phyloP scores from a whole-genome alignment of 2,888 invertebrate species.

The Chalcis sispes region DNA sequence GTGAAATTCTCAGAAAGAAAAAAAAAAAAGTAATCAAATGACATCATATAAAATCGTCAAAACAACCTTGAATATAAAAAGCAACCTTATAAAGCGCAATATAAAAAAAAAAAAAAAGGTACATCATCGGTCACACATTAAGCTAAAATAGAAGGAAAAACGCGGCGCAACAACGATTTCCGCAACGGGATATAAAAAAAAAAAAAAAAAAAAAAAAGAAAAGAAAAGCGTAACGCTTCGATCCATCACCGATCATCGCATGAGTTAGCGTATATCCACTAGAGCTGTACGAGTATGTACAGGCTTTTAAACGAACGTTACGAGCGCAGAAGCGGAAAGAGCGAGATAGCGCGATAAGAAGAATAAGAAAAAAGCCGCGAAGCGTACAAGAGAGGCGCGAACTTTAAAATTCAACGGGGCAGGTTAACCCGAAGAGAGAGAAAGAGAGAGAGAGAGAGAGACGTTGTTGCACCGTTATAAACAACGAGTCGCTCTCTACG shows the following conservation, averaged over 20 bases:
- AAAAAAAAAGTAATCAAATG: too few relatives aligned
- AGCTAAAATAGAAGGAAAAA: conserved; percentile 29
- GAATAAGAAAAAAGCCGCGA: background rate
- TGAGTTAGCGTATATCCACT: background rate
- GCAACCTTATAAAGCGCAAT: background rate
- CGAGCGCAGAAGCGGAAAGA: background rate
- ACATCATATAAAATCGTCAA: too few relatives aligned
- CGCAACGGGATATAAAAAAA: conserved; percentile 1
- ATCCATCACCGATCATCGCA: conserved; percentile 28
- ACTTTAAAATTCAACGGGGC: conserved; percentile 49
- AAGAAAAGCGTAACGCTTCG: conserved; percentile 4
- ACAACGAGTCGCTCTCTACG: too few relatives aligned
- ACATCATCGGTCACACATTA: background rate
- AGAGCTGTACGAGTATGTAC: background rate
- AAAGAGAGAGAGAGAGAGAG: too few relatives aligned
- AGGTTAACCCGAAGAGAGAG: too few relatives aligned
- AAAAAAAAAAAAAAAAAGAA: background rate
- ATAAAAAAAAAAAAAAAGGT: background rate
- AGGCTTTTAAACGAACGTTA: too few relatives aligned
- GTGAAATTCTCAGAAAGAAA: too few relatives aligned
- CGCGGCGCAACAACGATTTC: conserved; percentile 17
- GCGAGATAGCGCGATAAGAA: background rate
- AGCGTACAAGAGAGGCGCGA: conserved; percentile 13
- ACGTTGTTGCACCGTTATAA: too few relatives aligned
- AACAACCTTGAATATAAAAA: too few relatives aligned